A percentile compares a stretch with the other conserved stretches of the same genome.
phyloP scores from a whole-genome alignment of 2,797 vertebrate genomes.

The Borostomias antarcticus region DNA sequence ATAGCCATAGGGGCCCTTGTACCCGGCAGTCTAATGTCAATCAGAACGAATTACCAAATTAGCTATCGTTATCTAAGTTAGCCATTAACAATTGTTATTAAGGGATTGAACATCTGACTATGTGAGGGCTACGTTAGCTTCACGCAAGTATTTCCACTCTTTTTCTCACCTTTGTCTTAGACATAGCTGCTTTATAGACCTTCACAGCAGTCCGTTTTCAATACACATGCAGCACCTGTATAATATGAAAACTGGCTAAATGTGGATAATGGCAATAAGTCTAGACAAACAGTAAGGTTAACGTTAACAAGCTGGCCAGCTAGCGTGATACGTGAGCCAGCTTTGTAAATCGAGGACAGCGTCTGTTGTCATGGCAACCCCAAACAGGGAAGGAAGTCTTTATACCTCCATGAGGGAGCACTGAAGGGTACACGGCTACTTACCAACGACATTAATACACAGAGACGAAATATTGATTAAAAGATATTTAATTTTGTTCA shows the following conservation, averaged over 20 bases:
- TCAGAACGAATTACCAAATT: conserved; percentile 19
- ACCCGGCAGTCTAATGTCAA: conserved; percentile 61
- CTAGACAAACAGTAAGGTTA: not conserved
- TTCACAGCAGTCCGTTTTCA: not conserved
- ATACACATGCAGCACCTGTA: not conserved
- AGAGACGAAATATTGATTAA: no score
- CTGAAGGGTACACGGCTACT: no score
- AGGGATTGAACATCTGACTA: not conserved
- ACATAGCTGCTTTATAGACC: conserved; percentile 49
- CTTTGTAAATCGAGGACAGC: not conserved
- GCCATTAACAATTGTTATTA: not conserved
- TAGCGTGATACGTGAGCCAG: not conserved
- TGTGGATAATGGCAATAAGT: not conserved
- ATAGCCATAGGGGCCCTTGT: conserved; percentile 53
- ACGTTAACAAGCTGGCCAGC: not conserved
- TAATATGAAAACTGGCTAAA: not conserved
- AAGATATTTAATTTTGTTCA: no score
- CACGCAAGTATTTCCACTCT: not conserved
- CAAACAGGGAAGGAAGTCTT: no score
- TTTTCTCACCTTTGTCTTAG: conserved; percentile 59
- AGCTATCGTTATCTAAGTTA: no score
- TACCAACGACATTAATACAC: no score
- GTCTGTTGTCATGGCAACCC: conserved; percentile 47
- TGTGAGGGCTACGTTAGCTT: no score
- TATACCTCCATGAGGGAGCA: no score